Evolutionary conservation across 2,797 vertebrate genomes (phyloP).

Genomic region (Eleutherodactylus coqui): DNA sequence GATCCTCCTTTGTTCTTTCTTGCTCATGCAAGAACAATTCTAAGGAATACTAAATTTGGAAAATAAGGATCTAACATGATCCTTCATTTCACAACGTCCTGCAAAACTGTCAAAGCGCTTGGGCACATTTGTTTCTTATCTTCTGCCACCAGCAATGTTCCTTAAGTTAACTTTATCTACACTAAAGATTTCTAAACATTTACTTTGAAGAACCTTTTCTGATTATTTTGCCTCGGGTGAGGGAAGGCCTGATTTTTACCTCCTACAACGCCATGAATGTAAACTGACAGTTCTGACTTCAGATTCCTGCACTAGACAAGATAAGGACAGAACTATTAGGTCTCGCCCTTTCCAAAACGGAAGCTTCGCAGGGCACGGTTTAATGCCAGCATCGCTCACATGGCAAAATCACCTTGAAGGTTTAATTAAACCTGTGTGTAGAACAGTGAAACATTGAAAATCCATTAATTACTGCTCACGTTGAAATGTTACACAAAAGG

Average conservation of each 20-base stretch:
- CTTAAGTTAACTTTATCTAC: conserved; percentile 5
- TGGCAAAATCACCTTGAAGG: conserved; percentile 9
- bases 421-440: conserved; percentile 27
- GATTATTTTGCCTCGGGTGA: conserved; percentile 34
- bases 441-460: background rate
- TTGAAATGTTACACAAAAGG: conserved; percentile 29
- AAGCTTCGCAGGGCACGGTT: background rate
- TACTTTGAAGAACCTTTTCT: conserved; percentile 3
- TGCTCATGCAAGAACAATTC: background rate
- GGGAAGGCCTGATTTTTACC: conserved; percentile 11
- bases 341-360: background rate
- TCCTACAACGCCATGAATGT: background rate
- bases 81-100: conserved; percentile 5
- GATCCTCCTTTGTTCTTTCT: conserved; percentile 17
- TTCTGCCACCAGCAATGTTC: background rate
- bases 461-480: conserved; percentile 3
- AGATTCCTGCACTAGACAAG: background rate
- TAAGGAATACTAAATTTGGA: background rate
- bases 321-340: background rate
- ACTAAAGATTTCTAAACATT: conserved; percentile 25
- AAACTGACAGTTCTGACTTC: conserved; percentile 12
- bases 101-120: background rate
- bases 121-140: background rate
- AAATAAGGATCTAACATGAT: background rate
- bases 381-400: background rate